Evolutionary conservation across 1,140 invertebrate species (phyloP).

Genomic region (Ridgeia piscesae): DNA sequence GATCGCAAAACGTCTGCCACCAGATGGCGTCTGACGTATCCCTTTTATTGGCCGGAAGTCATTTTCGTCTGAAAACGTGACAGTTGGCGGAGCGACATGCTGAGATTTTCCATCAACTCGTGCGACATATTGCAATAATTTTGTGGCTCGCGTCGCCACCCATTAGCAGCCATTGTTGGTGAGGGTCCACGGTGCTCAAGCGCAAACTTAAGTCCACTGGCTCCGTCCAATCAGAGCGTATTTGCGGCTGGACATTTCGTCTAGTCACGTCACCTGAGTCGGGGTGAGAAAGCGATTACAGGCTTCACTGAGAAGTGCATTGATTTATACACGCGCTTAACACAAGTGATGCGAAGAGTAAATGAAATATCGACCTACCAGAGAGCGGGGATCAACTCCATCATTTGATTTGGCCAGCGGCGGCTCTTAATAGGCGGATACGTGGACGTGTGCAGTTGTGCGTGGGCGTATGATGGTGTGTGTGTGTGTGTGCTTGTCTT

Average conservation of each 20-base stretch:
- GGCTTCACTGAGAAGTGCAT: neutral
- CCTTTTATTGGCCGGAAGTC: neutral
- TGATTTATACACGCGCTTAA: neutral
- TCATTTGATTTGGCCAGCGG: neutral
- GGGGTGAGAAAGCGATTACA: neutral
- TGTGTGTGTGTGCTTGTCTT: neutral
- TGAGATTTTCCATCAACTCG: neutral
- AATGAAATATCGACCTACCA: neutral
- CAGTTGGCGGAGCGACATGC: neutral
- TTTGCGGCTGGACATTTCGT: neutral
- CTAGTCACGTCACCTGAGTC: neutral
- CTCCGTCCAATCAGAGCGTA: neutral
- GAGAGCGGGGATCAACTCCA: neutral
- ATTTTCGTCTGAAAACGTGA: neutral
- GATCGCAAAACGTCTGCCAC: neutral
- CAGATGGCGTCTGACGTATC: neutral
- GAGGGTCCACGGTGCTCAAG: neutral
- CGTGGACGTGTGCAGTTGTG: neutral
- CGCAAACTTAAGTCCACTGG: neutral
- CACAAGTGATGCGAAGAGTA: neutral
- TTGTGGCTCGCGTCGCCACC: neutral
- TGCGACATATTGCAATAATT: neutral
- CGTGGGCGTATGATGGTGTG: neutral
- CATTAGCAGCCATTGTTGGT: neutral
- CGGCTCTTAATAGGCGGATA: neutral